Base-by-base conservation (phyloP, 2,888 invertebrate species). In the Steinernema hermaphroditum region DNA sequence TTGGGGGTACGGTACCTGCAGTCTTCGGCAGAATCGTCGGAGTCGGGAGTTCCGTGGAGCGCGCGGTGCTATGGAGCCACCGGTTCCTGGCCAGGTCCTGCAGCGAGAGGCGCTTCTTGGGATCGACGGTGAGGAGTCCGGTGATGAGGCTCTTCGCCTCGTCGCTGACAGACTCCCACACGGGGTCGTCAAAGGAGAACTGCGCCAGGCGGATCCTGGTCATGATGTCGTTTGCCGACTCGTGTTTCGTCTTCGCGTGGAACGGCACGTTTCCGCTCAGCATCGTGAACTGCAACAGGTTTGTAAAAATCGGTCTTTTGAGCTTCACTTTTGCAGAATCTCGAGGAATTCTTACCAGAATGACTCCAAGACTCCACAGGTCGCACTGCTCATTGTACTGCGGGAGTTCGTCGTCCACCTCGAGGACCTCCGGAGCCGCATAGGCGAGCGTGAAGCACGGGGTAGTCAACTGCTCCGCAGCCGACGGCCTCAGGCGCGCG, bases 401-500 rank as follows among this genome's bases (percentile, higher is more conserved):
- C 2, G 86, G 85, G 43, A 85, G 78, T 24, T 79, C 76, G 71
- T 83, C 84, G 70, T 86, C 91, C 79, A 91, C 90, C 27, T 90
- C 90, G 57, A 97, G 89, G 14, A 96, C 93, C 87, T 97, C 96
- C 0, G 96, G 96, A 0, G 96, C 95, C 0, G 95, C 96, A 89
- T 96, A 97, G 83, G 93, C 92, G 62, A 94, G 88, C 72, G 96
- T 96, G 87, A 93, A 97, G 87, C 96, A 96, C 0, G 96, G 96
- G 0, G 94, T 94, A 88, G 90, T 91, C 72, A 84, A 80, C 73
- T 80, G 78, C 49, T 81, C 82, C 62, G 79, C 76, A 12, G 79
- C 68, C 29, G 76, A 79, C 8, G 85, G 91, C 83, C 92, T 91
- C 78, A 91, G 89, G n/a, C 93, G 90, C 19, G 96, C 94, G 89